Conservation (phyloP, 1,140 invertebrate species). For the Leptestheria dahalacensis region DNA sequence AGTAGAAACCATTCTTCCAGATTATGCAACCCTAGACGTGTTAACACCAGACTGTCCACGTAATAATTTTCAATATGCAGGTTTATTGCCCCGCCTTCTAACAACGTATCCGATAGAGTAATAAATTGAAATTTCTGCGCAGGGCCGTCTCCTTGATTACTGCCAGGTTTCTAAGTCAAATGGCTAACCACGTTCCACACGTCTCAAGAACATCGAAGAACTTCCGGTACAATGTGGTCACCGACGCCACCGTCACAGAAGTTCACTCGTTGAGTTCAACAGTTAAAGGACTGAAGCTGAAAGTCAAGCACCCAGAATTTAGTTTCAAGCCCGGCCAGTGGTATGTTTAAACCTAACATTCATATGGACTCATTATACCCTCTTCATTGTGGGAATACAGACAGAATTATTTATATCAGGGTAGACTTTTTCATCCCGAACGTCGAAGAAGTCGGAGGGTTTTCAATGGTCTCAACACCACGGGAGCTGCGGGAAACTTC, state of each 20-base stretch:
- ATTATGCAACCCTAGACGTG: no score
- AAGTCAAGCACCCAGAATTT: constrained; percentile 13
- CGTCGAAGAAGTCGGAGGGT: constrained; percentile 26
- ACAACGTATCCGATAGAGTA: no score
- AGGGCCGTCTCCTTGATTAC: no score
- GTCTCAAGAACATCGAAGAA: background rate
- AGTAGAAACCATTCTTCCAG: no score
- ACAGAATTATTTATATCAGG: constrained; percentile 25
- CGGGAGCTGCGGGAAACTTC: constrained; percentile 20
- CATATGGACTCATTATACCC: background rate
- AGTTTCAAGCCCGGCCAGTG: constrained; percentile 20
- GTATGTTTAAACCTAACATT: constrained; percentile 10
- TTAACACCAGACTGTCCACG: no score
- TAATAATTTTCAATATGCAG: background rate
- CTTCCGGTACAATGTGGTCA: constrained; percentile 1
- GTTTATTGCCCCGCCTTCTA: background rate
- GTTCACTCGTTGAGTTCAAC: constrained; percentile 1
- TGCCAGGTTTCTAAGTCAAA: background rate
- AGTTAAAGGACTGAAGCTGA: constrained; percentile 11
- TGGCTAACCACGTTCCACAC: background rate
- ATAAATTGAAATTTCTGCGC: no score
- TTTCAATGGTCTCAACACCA: constrained; percentile 28
- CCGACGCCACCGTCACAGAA: constrained; percentile 12
- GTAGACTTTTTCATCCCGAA: constrained; percentile 29
- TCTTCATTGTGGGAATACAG: no score